phyloP scores from a whole-genome alignment of 2,113 vertebrate species.

The Eidolon helvum region DNA sequence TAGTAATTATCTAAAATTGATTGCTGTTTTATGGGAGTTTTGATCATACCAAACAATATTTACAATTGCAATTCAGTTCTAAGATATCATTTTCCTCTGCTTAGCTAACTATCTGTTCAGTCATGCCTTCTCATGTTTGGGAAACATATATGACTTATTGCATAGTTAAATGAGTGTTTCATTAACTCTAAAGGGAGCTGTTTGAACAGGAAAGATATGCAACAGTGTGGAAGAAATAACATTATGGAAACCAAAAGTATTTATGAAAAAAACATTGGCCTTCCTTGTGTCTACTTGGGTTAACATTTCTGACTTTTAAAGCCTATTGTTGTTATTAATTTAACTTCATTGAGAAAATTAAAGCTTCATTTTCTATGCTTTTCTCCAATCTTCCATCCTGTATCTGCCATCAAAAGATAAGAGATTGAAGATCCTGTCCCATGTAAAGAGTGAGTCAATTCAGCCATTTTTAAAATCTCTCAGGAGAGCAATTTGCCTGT shows the following conservation, averaged over 20 bases:
- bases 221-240: constrained; percentile 57
- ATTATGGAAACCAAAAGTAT: neutral
- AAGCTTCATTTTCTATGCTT: constrained; percentile 57
- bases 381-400: constrained; percentile 46
- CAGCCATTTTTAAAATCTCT: constrained; percentile 63
- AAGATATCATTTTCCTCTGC: constrained; percentile 39
- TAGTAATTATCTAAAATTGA: constrained; percentile 77
- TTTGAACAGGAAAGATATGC: constrained; percentile 36
- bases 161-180: constrained; percentile 47
- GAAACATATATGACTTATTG: constrained; percentile 34
- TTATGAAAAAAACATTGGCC: neutral
- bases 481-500: constrained; percentile 26
- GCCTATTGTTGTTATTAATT: constrained; percentile 38
- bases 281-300: constrained; percentile 24
- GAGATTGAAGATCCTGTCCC: constrained; percentile 64
- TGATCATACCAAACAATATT: constrained; percentile 73
- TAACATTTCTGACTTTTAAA: constrained; percentile 66
- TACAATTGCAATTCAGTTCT: constrained; percentile 63
- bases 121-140: constrained; percentile 13
- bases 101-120: constrained; percentile 36
- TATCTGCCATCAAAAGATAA: constrained; percentile 68
- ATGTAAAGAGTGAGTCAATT: constrained; percentile 64
- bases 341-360: constrained; percentile 60
- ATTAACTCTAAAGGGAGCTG: constrained; percentile 52
- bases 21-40: constrained; percentile 69